Percentiles rank a stretch among this genome's conserved stretches.
Conservation (phyloP, 2,113 vertebrate genomes). For the Heterotilapia buettikoferi region DNA sequence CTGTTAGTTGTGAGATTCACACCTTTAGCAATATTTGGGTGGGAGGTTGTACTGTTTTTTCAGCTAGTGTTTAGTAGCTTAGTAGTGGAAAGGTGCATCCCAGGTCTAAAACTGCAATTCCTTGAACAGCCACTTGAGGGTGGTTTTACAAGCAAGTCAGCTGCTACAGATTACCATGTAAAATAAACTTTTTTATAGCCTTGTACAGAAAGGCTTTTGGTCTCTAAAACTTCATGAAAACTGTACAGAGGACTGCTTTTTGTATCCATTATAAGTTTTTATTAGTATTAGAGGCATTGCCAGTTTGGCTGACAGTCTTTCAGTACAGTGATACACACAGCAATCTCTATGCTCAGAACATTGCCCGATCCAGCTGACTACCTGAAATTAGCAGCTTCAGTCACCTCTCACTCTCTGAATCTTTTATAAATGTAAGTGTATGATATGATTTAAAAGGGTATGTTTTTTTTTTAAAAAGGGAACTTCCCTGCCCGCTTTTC, state of each 20-base stretch:
- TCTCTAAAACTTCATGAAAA: not conserved
- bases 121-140: not conserved
- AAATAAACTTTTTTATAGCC: not conserved
- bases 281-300: not conserved
- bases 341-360: not conserved
- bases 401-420: not conserved
- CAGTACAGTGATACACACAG: not conserved
- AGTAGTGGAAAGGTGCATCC: not conserved
- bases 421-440: not conserved
- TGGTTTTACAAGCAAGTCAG: not conserved
- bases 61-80: not conserved
- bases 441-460: fast-evolving
- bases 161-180: not conserved
- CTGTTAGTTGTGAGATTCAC: not conserved
- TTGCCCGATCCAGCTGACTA: not conserved
- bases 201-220: not conserved
- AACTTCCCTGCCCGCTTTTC: too few species aligned
- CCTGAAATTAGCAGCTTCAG: not conserved
- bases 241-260: not conserved
- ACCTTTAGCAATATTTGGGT: not conserved
- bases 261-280: not conserved
- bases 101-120: not conserved
- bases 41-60: not conserved
- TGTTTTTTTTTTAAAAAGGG: too few species aligned
- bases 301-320: not conserved